phyloP scores from a whole-genome alignment of 2,888 invertebrate genomes.

The Pyrochroa serraticornis region DNA sequence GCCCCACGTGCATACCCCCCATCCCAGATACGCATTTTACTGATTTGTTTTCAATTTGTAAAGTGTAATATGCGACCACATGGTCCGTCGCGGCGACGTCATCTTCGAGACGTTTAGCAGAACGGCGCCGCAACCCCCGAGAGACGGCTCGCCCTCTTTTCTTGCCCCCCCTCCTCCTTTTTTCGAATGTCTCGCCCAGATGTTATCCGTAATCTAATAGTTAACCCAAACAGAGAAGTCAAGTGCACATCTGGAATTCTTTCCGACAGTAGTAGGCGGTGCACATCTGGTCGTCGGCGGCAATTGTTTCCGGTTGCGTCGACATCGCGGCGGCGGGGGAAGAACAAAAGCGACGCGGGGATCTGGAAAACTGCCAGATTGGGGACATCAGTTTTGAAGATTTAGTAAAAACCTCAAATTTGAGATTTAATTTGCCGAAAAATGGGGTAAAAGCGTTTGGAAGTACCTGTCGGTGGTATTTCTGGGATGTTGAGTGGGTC shows the following conservation, averaged over 20 bases:
- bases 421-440: no score
- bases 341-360: no score
- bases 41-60: slow-evolving; percentile 51
- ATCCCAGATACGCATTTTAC: slow-evolving; percentile 49
- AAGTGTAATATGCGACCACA: slow-evolving; percentile 14
- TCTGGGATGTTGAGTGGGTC: neutral
- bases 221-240: slow-evolving; percentile 48
- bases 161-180: neutral
- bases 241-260: slow-evolving; percentile 52
- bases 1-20: slow-evolving; percentile 51
- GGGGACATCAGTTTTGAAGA: slow-evolving; percentile 17
- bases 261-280: slow-evolving; percentile 29
- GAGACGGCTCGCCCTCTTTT: neutral
- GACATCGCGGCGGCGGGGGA: no score
- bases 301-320: neutral
- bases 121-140: neutral
- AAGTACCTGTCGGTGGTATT: no score
- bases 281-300: slow-evolving; percentile 21
- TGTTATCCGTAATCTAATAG: slow-evolving; percentile 49
- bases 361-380: no score
- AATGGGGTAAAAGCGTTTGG: neutral
- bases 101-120: neutral
- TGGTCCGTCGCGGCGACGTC: slow-evolving; percentile 9
- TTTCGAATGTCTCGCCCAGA: slow-evolving; percentile 34
- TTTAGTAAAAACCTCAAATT: no score